A percentile compares a stretch with the other conserved stretches of the same genome.
These are phyloP conservation scores for Drosophila arawakana DNA, from an alignment of 1,140 invertebrate species.

Conservation along the genomic window DNA sequence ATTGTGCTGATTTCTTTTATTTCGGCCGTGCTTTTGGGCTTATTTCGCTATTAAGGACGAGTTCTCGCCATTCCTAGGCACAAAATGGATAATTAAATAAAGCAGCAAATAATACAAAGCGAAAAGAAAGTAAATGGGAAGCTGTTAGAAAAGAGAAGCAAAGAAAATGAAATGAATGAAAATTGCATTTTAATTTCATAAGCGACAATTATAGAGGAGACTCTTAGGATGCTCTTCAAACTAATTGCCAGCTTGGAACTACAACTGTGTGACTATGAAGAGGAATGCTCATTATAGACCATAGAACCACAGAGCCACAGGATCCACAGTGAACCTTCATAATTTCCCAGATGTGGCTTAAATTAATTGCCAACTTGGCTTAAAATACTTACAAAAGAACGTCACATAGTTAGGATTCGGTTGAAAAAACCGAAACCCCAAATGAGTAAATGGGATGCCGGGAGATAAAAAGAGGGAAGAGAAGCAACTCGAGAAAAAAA, in stretches of 20 bases:
- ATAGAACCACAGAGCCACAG: slow-evolving; percentile 1
- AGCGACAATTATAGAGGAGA: slow-evolving; percentile 30
- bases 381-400: slow-evolving; percentile 59
- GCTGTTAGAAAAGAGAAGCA: not conserved
- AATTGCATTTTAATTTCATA: slow-evolving; percentile 84
- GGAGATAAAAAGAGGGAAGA: not conserved
- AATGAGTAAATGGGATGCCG: slow-evolving; percentile 9
- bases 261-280: not conserved
- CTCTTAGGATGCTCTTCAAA: slow-evolving; percentile 10
- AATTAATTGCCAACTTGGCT: slow-evolving; percentile 74
- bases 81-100: slow-evolving; percentile 72
- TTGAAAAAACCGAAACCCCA: slow-evolving; percentile 19
- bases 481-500: slow-evolving; percentile 37
- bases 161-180: slow-evolving; percentile 46
- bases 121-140: not conserved
- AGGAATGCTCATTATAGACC: slow-evolving; percentile 14
- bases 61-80: slow-evolving; percentile 51
- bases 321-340: slow-evolving; percentile 66
- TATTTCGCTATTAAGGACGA: slow-evolving; percentile 62
- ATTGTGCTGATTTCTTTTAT: slow-evolving; percentile 41
- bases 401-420: slow-evolving; percentile 51
- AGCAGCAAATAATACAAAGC: slow-evolving; percentile 11
- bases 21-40: slow-evolving; percentile 25
- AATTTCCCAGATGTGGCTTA: slow-evolving; percentile 72
- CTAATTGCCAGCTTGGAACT: slow-evolving; percentile 36